Evolutionary conservation across 2,797 vertebrate species (phyloP), one percentile per base, ranked within the genome.

Genomic region (Coregonus suidteri): DNA sequence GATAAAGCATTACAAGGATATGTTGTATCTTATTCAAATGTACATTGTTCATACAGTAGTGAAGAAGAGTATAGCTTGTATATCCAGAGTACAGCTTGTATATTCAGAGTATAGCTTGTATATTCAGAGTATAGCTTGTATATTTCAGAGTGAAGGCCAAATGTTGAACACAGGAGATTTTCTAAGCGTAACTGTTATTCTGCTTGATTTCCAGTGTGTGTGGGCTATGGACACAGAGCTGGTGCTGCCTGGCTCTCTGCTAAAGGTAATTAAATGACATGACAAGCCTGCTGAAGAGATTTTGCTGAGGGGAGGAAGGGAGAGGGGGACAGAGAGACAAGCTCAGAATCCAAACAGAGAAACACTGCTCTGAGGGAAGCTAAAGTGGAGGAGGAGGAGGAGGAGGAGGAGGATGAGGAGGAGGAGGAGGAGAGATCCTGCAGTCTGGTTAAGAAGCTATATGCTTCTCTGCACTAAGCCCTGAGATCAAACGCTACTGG

Each of bases 271-370:
- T 70, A 41, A 52, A 53, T 52, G 34, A 51, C 13, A 53, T 52
- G 70, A 53, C 70, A 53, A 18, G 47, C 47, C 64, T 59, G 20
- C 82, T 66, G 20, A 59, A 20, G 35, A 69, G 18, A 2, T 13
- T 31, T 72, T 16, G 52, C 37, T 78, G 77, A 82, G 35, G 41
- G 74, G 77, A 80, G 80, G 77, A 64, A 6, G 16, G 35, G 35
- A 14, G 62, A 30, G 7, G 18, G 4, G 37, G 18, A 52, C 13
- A 54, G 51, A 53, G 20, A 41, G n/a, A 41, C 18, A 6, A 41
- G n/a, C 37, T 14, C 31, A 13, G 70, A 25, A 6, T 16, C 67
- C 16, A 69, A n/a, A 41, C 34, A 65, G 3, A 72, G 51, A 52
- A 6, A 16, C 69, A 20, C n/a, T 47, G 20, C 68, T 31, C 20